Conservation (phyloP, 2,113 vertebrate genomes). For the Blennius ocellaris region DNA sequence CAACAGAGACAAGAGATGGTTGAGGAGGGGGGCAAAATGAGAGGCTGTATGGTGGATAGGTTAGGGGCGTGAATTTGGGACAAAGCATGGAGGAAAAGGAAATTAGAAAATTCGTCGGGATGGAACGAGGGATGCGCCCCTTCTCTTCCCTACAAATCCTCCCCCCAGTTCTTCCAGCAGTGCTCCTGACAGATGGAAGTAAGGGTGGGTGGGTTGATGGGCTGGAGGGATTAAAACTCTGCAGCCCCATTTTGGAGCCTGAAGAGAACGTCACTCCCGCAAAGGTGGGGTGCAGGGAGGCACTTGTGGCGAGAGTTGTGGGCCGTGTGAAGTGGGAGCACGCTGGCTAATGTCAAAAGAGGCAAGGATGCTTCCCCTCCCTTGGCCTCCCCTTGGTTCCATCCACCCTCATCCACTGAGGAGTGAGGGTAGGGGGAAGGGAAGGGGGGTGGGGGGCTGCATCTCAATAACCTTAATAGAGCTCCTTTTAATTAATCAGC, state of each 20-base stretch:
- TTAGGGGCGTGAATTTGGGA: conserved; percentile 83
- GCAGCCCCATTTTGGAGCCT: conserved; percentile 73
- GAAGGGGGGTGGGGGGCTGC: conserved; percentile 21
- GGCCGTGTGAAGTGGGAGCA: conserved; percentile 60
- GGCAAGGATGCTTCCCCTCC: conserved; percentile 65
- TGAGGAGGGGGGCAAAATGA: conserved; percentile 35
- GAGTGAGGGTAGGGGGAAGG: conserved; percentile 33
- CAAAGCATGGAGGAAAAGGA: conserved; percentile 82
- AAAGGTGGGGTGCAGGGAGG: conserved; percentile 71
- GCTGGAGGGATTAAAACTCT: conserved; percentile 78
- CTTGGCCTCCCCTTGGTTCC: conserved; percentile 37
- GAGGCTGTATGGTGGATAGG: conserved; percentile 70
- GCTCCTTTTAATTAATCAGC: conserved; percentile 84
- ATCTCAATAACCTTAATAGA: conserved; percentile 83
- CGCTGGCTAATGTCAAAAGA: conserved; percentile 75
- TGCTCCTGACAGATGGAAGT: conserved; percentile 84
- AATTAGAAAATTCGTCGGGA: conserved; percentile 84
- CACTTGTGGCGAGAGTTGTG: conserved; percentile 69
- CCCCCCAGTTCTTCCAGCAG: conserved; percentile 70
- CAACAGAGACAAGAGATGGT: conserved; percentile 46
- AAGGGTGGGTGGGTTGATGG: conserved; percentile 72
- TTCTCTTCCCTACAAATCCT: conserved; percentile 29
- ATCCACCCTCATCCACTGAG: conserved; percentile 71
- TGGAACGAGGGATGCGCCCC: conserved; percentile 81
- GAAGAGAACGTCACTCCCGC: conserved; percentile 64